phyloP scores from a whole-genome alignment of 2,888 invertebrate genomes.

The Ochropacha duplaris region DNA sequence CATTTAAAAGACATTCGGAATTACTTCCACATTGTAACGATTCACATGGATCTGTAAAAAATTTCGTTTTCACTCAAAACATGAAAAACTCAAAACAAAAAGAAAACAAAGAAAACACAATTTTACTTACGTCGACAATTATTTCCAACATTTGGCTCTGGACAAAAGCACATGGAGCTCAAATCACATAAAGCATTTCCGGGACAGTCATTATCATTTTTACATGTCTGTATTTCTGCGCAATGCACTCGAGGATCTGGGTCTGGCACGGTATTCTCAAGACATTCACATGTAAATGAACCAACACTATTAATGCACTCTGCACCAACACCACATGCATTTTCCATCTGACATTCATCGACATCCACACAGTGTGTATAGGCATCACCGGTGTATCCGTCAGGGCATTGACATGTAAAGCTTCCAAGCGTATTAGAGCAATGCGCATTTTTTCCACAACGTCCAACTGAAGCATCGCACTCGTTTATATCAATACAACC shows the following conservation, averaged over 20 bases:
- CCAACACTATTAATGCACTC: constrained; percentile 91
- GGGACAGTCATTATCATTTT: constrained; percentile 90
- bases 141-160: constrained; percentile 95
- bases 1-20: constrained; percentile 93
- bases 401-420: constrained; percentile 91
- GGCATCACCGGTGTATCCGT: constrained; percentile 93
- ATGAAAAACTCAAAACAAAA: constrained; percentile 1
- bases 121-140: constrained; percentile 92
- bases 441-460: constrained; percentile 92
- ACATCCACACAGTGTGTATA: constrained; percentile 91
- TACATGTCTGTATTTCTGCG: constrained; percentile 91
- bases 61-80: constrained; percentile 7
- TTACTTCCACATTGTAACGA: constrained; percentile 92
- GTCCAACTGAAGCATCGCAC: constrained; percentile 90
- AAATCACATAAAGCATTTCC: constrained; percentile 94
- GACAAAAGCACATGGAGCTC: constrained; percentile 91
- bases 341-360: constrained; percentile 89
- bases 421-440: constrained; percentile 92
- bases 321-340: constrained; percentile 91
- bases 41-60: constrained; percentile 93
- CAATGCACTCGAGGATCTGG: constrained; percentile 93
- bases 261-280: constrained; percentile 90
- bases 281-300: constrained; percentile 90
- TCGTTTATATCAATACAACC: constrained; percentile 97
- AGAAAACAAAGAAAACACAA: not conserved